phyloP scores from a whole-genome alignment of 2,888 invertebrate species.

The Lordiphosa andalusiaca region DNA sequence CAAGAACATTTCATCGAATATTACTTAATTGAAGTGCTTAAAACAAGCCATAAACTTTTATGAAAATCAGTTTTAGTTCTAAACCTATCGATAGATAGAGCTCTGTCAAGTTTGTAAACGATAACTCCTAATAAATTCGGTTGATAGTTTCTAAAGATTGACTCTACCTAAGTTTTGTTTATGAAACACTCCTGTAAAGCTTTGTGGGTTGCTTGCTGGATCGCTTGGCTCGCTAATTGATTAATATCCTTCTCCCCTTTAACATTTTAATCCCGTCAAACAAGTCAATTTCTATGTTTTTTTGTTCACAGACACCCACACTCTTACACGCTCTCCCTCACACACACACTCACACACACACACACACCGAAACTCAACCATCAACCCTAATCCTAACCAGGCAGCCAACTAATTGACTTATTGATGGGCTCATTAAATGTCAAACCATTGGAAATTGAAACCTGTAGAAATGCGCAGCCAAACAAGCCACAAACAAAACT shows the following conservation, averaged over 20 bases:
- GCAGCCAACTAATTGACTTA: slow-evolving; percentile 61
- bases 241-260: slow-evolving; percentile 7
- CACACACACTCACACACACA: slow-evolving; percentile 1
- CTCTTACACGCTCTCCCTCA: background rate
- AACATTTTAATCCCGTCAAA: slow-evolving; percentile 6
- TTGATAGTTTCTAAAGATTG: no score
- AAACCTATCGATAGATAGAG: no score
- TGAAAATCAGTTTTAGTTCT: no score
- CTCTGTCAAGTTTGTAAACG: no score
- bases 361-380: no score
- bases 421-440: slow-evolving; percentile 63
- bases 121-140: no score
- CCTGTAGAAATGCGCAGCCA: slow-evolving; percentile 21
- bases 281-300: slow-evolving; percentile 5
- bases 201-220: no score
- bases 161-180: no score
- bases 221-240: slow-evolving; percentile 6
- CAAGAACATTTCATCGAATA: no score
- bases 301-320: slow-evolving; percentile 9
- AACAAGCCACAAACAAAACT: slow-evolving; percentile 10
- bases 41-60: no score
- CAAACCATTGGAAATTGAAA: slow-evolving; percentile 22
- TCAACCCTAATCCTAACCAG: slow-evolving; percentile 10
- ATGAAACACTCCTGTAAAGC: no score
- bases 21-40: no score